Conservation (phyloP, 1,140 invertebrate species). For the Diorhabda carinulata region DNA sequence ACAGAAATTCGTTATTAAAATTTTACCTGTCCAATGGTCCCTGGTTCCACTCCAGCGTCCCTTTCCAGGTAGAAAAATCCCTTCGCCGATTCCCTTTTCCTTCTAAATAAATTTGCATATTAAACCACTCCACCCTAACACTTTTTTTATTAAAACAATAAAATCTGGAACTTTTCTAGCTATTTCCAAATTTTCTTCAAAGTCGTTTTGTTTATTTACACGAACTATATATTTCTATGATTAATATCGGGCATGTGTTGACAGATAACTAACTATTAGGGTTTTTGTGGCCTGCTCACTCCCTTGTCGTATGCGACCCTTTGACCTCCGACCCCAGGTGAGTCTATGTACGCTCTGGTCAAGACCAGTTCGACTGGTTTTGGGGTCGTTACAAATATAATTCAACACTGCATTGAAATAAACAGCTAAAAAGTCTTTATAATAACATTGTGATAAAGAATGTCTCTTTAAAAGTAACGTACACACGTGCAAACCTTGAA, state of each 20-base stretch:
- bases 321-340: slow-evolving; percentile 38
- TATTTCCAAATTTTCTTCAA: not conserved
- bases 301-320: slow-evolving; percentile 41
- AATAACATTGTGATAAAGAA: not conserved
- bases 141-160: too few species aligned
- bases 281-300: slow-evolving; percentile 47
- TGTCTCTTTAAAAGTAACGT: too few species aligned
- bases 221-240: slow-evolving; percentile 39
- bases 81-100: too few species aligned
- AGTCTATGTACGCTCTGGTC: slow-evolving; percentile 28
- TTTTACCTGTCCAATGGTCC: slow-evolving; percentile 25
- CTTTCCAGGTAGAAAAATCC: slow-evolving; percentile 40
- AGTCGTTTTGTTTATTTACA: slow-evolving; percentile 12
- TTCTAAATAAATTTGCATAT: too few species aligned
- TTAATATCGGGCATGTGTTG: slow-evolving; percentile 49
- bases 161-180: too few species aligned
- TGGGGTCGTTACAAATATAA: slow-evolving; percentile 13
- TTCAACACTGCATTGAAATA: not conserved
- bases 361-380: slow-evolving; percentile 30
- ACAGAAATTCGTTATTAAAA: not conserved
- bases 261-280: slow-evolving; percentile 47
- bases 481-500: too few species aligned
- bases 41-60: slow-evolving; percentile 19
- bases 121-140: too few species aligned
- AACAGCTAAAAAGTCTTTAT: not conserved